Evolutionary conservation across 2,797 vertebrate genomes (phyloP), one percentile per base, ranked within the genome.

Genomic region (Pseudomugil gertrudae): DNA sequence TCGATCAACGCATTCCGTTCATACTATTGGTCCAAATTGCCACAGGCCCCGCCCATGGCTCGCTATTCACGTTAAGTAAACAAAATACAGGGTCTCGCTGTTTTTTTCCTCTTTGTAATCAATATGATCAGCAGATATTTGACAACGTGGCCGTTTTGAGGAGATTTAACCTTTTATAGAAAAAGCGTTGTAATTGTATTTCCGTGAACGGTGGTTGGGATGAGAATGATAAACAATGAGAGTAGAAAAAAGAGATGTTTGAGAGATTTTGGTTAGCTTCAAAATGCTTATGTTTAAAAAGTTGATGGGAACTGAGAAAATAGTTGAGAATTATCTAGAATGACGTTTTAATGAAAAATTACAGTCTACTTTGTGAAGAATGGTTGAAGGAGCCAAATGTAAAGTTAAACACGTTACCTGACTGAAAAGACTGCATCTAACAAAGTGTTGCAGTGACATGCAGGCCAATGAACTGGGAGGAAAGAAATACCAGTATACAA

Each of bases 21-120:
- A 68, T 19, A 1, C 56, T 11, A 91, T 91, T 90, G 86, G 87
- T 11, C 26, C 3, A n/a, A 14, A 3, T 0, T 1, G 4, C 0
- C 1, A 1, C 4, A 71, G 0, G 57, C 54, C 63, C 82, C 77
- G 27, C 84, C 87, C 61, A 26, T n/a, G 7, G 13, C 17, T 23
- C 38, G 27, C 63, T 11, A 75, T 81, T 87, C 82, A 84, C 60
- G 14, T 61, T n/a, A 82, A 47, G 85, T 87, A 87, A 92, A 90
- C 74, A 88, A 87, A 85, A 84, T 79, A 67, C 57, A 72, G 52
- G 43, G 65, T 55, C 7, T 27, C 5, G 13, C 14, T 57, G 21
- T 57, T 14, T 2, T 26, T 70, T 68, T n/a, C n/a, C n/a, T n/a
- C n/a, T 72, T 67, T 53, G 10, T 66, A 23, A 74, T 72, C 30